phyloP scores from a whole-genome alignment of 2,797 vertebrate genomes.

The Myoxocephalus aenaeus region DNA sequence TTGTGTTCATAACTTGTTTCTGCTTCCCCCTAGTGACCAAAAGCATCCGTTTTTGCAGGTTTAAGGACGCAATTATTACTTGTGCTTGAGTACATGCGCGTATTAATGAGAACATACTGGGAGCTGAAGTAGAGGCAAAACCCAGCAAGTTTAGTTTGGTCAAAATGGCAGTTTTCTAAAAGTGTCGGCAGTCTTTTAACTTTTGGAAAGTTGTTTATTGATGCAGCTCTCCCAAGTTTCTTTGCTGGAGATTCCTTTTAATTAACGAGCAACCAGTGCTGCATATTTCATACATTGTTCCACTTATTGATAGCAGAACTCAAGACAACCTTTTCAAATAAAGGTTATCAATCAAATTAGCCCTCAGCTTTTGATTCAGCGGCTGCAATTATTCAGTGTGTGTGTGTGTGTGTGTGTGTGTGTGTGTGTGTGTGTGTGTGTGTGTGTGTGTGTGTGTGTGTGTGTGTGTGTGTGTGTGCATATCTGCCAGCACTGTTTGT shows the following conservation, averaged over 20 bases:
- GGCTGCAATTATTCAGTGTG: not conserved
- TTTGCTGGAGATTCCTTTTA: not conserved
- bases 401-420: not conserved
- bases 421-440: not conserved
- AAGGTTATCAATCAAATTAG: slow-evolving; percentile 30
- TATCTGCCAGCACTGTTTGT: not conserved
- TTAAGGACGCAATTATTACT: too few relatives aligned
- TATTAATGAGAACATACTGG: not conserved
- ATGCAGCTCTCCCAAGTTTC: not conserved
- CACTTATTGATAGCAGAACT: not conserved
- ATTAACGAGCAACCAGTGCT: not conserved
- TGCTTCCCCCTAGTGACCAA: not conserved
- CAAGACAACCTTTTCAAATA: slow-evolving; percentile 25
- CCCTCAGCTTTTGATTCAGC: slow-evolving; percentile 10
- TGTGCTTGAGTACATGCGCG: too few relatives aligned
- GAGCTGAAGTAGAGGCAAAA: not conserved
- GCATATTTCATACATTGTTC: not conserved
- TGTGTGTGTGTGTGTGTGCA: not conserved
- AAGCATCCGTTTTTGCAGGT: not conserved
- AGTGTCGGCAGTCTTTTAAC: not conserved
- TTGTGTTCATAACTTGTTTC: not conserved
- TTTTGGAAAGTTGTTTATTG: not conserved
- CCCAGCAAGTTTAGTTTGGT: not conserved
- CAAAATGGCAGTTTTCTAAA: not conserved
- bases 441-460: not conserved